phyloP scores from a whole-genome alignment of 2,888 invertebrate genomes.

The Galerucella calmariensis region DNA sequence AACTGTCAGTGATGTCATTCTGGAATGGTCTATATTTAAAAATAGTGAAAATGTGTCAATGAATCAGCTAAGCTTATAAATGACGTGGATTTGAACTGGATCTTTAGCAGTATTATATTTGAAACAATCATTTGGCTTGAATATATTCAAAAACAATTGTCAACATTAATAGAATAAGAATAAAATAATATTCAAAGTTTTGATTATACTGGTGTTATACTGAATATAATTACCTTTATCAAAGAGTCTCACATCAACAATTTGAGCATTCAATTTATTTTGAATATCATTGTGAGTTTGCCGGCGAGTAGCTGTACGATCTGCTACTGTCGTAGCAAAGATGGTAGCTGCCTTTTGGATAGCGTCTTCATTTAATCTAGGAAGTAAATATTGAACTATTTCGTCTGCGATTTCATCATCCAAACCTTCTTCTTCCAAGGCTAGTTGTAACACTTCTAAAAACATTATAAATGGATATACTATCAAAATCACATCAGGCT shows the following conservation, averaged over 20 bases:
- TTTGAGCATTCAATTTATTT: constrained; percentile 82
- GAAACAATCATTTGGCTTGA: too few relatives aligned
- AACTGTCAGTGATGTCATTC: too few relatives aligned
- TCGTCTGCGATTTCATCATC: constrained; percentile 78
- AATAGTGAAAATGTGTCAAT: too few relatives aligned
- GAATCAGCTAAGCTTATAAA: too few relatives aligned
- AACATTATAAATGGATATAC: constrained; percentile 46
- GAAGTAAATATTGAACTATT: constrained; percentile 77
- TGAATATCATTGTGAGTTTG: constrained; percentile 85
- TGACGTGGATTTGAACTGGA: too few relatives aligned
- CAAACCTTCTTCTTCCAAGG: constrained; percentile 67
- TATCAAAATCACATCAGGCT: too few relatives aligned
- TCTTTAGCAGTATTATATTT: too few relatives aligned
- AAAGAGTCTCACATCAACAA: constrained; percentile 81
- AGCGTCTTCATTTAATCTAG: constrained; percentile 77
- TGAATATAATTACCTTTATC: constrained; percentile 77
- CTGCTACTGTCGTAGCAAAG: constrained; percentile 79
- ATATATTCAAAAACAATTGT: too few relatives aligned
- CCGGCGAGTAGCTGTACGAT: constrained; percentile 75
- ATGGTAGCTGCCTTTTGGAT: constrained; percentile 77
- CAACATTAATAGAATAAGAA: too few relatives aligned
- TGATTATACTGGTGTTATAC: too few relatives aligned
- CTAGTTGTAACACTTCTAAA: constrained; percentile 63
- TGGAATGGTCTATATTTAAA: too few relatives aligned
- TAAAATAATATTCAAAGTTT: too few relatives aligned